phyloP scores from a whole-genome alignment of 2,797 vertebrate species.

The Notolepis coatsorum region DNA sequence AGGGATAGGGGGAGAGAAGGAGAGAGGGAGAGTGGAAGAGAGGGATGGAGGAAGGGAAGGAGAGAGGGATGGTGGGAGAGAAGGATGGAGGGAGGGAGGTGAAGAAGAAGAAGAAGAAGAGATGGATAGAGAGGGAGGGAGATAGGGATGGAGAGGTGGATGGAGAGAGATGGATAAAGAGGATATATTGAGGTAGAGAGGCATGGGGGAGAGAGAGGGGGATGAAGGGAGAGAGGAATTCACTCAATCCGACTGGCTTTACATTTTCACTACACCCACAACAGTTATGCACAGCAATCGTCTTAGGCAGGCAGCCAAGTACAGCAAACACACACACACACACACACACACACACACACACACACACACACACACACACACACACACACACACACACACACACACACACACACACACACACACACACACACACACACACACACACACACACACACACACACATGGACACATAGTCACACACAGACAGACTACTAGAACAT shows the following conservation, averaged over 20 bases:
- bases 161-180: slow-evolving; percentile 21
- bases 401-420: slow-evolving; percentile 9
- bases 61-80: slow-evolving; percentile 34
- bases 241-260: slow-evolving; percentile 29
- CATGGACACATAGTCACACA: background rate
- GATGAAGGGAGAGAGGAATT: slow-evolving; percentile 34
- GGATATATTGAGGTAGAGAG: too few species aligned
- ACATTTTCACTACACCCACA: slow-evolving; percentile 29
- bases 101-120: background rate
- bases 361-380: background rate
- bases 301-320: background rate
- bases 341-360: background rate
- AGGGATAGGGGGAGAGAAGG: background rate
- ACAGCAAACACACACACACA: too few species aligned
- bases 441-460: background rate
- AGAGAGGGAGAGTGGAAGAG: too few species aligned
- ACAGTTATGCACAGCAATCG: slow-evolving; percentile 14
- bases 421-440: slow-evolving; percentile 11
- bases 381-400: slow-evolving; percentile 20
- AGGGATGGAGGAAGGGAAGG: slow-evolving; percentile 28
- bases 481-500: background rate
- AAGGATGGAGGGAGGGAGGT: slow-evolving; percentile 20
- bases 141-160: slow-evolving; percentile 38
- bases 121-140: slow-evolving; percentile 26
- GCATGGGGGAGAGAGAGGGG: slow-evolving; percentile 31